A percentile compares a stretch with the other conserved stretches of the same genome.
Conservation (phyloP, 2,888 invertebrate species). For the Limnephilus lunatus region DNA sequence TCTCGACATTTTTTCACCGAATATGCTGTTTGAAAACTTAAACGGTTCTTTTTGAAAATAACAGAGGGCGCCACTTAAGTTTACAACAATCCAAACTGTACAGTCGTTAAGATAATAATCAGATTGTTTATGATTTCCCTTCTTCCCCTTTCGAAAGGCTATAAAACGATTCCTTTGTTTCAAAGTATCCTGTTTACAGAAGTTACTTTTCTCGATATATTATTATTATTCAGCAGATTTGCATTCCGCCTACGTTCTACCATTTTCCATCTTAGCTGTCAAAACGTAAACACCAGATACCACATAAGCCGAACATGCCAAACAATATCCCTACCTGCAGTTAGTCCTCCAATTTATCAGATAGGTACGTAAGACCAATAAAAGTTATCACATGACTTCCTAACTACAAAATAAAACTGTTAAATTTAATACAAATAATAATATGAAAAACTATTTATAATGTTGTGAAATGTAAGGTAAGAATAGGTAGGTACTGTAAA, state of each 20-base stretch:
- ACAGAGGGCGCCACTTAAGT: no score
- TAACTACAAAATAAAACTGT: background rate
- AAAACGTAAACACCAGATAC: background rate
- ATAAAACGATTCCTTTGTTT: background rate
- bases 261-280: background rate
- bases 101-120: no score
- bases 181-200: background rate
- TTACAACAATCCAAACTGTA: no score
- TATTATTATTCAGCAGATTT: background rate
- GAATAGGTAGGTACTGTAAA: no score
- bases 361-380: background rate
- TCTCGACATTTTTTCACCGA: no score
- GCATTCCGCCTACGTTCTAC: background rate
- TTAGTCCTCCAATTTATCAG: background rate
- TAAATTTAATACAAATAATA: background rate
- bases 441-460: no score
- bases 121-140: background rate
- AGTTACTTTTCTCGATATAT: background rate
- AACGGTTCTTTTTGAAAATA: no score
- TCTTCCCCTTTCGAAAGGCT: background rate
- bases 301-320: background rate
- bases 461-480: no score
- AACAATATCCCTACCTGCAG: background rate
- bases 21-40: no score
- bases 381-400: background rate